Percentiles rank a stretch among this genome's conserved stretches.
These are phyloP conservation scores for Chrysolina americana DNA, from an alignment of 2,888 invertebrate species.

Conservation along the genomic window DNA sequence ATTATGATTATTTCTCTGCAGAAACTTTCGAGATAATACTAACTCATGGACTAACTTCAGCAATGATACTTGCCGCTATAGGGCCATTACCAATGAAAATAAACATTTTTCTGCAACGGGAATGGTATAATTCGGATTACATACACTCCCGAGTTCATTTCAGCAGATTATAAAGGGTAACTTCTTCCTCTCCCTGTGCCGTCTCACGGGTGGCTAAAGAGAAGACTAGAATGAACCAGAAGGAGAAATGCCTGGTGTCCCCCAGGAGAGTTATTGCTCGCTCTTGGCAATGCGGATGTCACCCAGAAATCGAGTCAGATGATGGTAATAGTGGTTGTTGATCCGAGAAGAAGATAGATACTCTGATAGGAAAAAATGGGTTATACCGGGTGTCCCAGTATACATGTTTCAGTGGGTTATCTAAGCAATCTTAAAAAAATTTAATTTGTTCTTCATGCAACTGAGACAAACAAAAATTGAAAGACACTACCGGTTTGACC, in stretches of 20 bases:
- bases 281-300: slow-evolving; percentile 9
- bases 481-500: no score
- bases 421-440: no score
- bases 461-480: no score
- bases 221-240: background rate
- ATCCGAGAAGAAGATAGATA: no score
- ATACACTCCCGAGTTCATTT: slow-evolving; percentile 6
- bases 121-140: slow-evolving; percentile 18
- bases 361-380: no score
- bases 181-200: background rate
- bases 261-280: slow-evolving; percentile 9
- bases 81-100: slow-evolving; percentile 3
- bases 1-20: background rate
- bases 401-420: no score
- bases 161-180: slow-evolving; percentile 12
- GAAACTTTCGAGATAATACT: background rate
- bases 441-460: no score
- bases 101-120: slow-evolving; percentile 13
- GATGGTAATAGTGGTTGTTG: slow-evolving; percentile 7
- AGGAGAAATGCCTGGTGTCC: background rate
- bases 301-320: slow-evolving; percentile 1
- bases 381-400: no score
- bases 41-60: slow-evolving; percentile 11
- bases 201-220: background rate
- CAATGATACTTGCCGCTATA: slow-evolving; percentile 13